Conservation (phyloP, 1,140 invertebrate genomes). For the Drosophila miranda region DNA sequence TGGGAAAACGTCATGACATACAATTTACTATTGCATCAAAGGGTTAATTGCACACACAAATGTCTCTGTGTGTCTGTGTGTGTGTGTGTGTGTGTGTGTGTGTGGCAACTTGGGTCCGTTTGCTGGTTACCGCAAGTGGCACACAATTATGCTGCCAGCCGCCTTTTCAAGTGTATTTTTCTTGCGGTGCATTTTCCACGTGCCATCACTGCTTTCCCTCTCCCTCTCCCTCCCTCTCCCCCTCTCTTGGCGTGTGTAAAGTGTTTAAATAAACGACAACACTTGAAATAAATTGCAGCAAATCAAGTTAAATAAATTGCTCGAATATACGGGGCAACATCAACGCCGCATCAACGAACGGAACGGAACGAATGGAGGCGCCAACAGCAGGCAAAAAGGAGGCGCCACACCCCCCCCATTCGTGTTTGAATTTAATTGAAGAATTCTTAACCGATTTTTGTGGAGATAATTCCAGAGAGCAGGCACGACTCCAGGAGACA, state of each 20-base stretch:
- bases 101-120: not conserved
- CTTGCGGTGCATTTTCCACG: conserved; percentile 63
- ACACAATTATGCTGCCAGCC: conserved; percentile 48
- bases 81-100: not conserved
- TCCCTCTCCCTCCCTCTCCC: too few species aligned
- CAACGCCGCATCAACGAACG: conserved; percentile 32
- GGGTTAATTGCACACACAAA: conserved; percentile 52
- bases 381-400: not conserved
- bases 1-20: conserved; percentile 14
- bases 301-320: conserved; percentile 80
- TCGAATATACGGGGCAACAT: conserved; percentile 60
- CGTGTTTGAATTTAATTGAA: not conserved
- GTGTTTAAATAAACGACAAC: conserved; percentile 79
- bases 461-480: too few species aligned
- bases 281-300: conserved; percentile 79
- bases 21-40: conserved; percentile 52
- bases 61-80: conserved; percentile 7
- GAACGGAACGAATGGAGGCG: conserved; percentile 34
- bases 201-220: conserved; percentile 20
- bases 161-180: conserved; percentile 51
- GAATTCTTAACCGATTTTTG: too few species aligned
- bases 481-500: too few species aligned
- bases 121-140: conserved; percentile 26
- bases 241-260: conserved; percentile 25
- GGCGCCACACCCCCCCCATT: not conserved